Evolutionary conservation across 2,113 vertebrate genomes (phyloP), one percentile per base, ranked within the genome.

Genomic region (Ariopsis seemanni): DNA sequence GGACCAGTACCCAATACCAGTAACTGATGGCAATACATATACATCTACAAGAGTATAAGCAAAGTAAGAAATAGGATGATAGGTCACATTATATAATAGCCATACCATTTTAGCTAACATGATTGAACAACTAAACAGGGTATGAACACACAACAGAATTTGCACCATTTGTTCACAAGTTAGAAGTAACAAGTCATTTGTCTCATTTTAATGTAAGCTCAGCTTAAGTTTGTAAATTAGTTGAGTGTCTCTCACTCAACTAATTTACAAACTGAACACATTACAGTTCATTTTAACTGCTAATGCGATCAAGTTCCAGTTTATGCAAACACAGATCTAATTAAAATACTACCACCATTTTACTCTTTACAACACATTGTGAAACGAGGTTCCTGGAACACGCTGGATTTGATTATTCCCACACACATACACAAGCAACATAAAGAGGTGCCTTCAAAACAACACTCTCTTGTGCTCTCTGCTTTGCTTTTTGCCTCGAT

Each of bases 391-490:
- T 88, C 7, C 62, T 20, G 48, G 25, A 34, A 69, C 27, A 80
- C 12, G 58, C 87, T 85, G 67, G 74, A 86, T 85, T 65, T 85
- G 75, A 88, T 88, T 27, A 86, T 63, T 83, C 18, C 7, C 78
- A 48, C 50, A 72, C 34, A 75, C 71, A 77, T 42, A 60, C n/a
- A 79, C 27, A 77, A 69, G 72, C 63, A 22, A 2, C 89, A 82
- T 58, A 86, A 84, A 86, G 42, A 60, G 63, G 55, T 52, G 77
- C 87, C 87, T 88, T 84, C 63, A 86, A 81, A 86, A 84, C 82
- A 86, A 84, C 72, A 15, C 78, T 81, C 11, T 30, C 65, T 15
- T 22, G 7, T 58, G 34, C 30, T 62, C 27, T 62, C 30, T 15
- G 3, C 85, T 69, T 65, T 62, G 30, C 58, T 27, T 81, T 58